A percentile compares a stretch with the other conserved stretches of the same genome.
phyloP scores from a whole-genome alignment of 1,140 invertebrate species.

The Popillia japonica region DNA sequence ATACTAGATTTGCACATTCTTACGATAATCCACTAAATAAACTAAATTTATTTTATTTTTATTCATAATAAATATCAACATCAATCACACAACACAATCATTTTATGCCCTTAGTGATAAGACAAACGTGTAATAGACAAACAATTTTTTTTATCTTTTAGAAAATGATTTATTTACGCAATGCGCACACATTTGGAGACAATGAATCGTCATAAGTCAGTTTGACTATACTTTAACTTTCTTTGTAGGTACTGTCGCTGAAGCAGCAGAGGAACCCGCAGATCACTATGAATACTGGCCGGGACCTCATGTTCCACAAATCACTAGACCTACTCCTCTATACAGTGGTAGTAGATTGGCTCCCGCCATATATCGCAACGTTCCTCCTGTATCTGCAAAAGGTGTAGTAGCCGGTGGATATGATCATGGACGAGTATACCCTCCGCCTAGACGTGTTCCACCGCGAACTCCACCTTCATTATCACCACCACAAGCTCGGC shows the following conservation, averaged over 20 bases:
- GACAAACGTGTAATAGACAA: too few species aligned
- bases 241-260: neutral
- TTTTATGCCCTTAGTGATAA: too few species aligned
- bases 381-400: conserved; percentile 8
- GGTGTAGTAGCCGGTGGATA: neutral
- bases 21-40: too few species aligned
- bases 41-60: too few species aligned
- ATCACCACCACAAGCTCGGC: neutral
- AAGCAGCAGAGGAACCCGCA: neutral
- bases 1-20: too few species aligned
- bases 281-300: conserved; percentile 34
- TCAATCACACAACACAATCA: too few species aligned
- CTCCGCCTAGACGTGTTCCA: neutral
- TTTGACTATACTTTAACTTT: neutral
- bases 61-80: too few species aligned
- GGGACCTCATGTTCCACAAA: neutral
- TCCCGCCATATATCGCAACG: neutral
- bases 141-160: too few species aligned
- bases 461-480: neutral
- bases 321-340: neutral
- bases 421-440: neutral
- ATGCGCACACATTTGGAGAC: too few species aligned
- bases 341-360: neutral
- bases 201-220: too few species aligned
- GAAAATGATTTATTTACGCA: too few species aligned